These are phyloP conservation scores for Silurus aristotelis DNA, from an alignment of 2,797 vertebrate species.

Conservation along the genomic window DNA sequence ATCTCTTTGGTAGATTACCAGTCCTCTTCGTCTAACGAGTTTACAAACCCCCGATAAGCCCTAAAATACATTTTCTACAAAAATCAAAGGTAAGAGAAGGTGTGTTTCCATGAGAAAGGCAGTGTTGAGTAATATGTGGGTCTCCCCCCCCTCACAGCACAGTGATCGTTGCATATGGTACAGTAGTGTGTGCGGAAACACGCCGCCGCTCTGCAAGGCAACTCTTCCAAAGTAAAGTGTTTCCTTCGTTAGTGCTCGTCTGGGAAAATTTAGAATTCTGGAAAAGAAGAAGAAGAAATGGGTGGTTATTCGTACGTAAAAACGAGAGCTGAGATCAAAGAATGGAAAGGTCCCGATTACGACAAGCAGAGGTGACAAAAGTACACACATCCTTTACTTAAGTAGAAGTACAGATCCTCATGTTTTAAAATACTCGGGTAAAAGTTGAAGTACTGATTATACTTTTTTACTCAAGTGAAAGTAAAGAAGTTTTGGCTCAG, in stretches of 20 bases:
- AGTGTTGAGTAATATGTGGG: slow-evolving; percentile 71
- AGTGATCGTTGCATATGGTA: slow-evolving; percentile 75
- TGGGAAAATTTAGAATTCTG: slow-evolving; percentile 21
- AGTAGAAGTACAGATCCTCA: too few species aligned
- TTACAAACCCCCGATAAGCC: slow-evolving; percentile 57
- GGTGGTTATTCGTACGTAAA: background rate
- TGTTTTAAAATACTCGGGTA: too few species aligned
- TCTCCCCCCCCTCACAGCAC: slow-evolving; percentile 67
- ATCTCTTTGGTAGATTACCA: slow-evolving; percentile 77
- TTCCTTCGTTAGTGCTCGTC: slow-evolving; percentile 11
- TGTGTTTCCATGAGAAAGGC: slow-evolving; percentile 67
- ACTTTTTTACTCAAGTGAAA: too few species aligned
- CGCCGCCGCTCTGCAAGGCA: background rate
- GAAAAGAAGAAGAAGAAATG: background rate
- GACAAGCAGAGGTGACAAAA: too few species aligned
- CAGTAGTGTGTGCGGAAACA: slow-evolving; percentile 61
- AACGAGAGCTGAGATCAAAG: background rate
- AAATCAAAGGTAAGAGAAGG: slow-evolving; percentile 61
- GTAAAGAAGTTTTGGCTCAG: too few species aligned
- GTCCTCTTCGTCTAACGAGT: slow-evolving; percentile 27
- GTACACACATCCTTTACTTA: too few species aligned
- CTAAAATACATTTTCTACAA: slow-evolving; percentile 65
- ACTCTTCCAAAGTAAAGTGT: slow-evolving; percentile 49
- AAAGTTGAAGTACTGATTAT: too few species aligned
- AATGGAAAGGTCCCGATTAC: too few species aligned